Conservation (phyloP, 2,888 invertebrate species). For the Myopa tessellatipennis region DNA sequence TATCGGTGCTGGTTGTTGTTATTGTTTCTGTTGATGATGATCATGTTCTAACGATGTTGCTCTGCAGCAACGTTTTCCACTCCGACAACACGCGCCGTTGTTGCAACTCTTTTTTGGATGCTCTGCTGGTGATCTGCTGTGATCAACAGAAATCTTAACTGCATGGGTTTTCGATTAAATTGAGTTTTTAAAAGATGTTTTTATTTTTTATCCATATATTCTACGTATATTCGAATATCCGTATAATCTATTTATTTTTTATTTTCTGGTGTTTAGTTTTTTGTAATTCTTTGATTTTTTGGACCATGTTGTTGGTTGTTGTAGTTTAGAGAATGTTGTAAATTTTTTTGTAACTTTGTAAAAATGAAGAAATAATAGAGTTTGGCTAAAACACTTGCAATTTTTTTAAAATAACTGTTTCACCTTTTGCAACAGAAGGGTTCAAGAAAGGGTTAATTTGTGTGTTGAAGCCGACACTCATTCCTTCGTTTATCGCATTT, state of each 20-base stretch:
- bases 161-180: not conserved
- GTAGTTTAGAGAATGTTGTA: not conserved
- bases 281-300: not conserved
- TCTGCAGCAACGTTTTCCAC: not conserved
- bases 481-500: not conserved
- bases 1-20: not conserved
- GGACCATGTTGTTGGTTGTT: conserved; percentile 10
- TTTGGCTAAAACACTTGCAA: too few relatives aligned
- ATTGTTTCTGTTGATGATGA: not conserved
- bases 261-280: not conserved
- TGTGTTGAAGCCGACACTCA: conserved; percentile 1
- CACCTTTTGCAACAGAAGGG: not conserved
- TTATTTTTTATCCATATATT: too few relatives aligned
- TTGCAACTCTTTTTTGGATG: not conserved
- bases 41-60: not conserved
- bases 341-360: not conserved
- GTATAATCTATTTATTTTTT: not conserved
- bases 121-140: not conserved
- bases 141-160: not conserved
- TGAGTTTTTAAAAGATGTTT: not conserved
- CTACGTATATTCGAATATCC: conserved; percentile 2
- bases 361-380: not conserved
- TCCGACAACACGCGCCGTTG: not conserved
- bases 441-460: not conserved
- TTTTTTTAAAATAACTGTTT: too few relatives aligned